phyloP scores from a whole-genome alignment of 2,888 invertebrate genomes.

The Eupithecia inturbata region DNA sequence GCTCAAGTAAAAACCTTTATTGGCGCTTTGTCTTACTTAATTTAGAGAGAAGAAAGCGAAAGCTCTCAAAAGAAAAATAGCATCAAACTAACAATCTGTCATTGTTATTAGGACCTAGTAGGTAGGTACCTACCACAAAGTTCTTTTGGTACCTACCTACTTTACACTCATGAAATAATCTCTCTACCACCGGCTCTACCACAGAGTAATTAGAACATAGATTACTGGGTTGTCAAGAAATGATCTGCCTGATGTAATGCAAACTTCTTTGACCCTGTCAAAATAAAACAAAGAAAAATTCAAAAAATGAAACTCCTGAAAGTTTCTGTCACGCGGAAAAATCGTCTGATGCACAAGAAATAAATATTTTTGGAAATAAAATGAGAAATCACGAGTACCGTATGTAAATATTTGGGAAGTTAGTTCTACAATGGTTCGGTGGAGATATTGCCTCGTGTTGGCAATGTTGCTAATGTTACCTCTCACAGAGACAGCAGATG shows the following conservation, averaged over 20 bases:
- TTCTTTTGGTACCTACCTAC: no score
- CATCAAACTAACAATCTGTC: neutral
- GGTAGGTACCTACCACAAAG: no score
- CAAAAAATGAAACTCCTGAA: slow-evolving; percentile 69
- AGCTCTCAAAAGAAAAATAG: neutral
- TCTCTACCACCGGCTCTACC: neutral
- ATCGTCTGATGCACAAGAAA: slow-evolving; percentile 49
- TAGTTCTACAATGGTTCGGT: slow-evolving; percentile 69
- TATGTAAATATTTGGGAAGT: slow-evolving; percentile 49
- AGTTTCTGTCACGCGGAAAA: slow-evolving; percentile 64
- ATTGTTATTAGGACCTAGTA: neutral
- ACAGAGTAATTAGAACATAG: neutral
- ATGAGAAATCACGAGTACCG: slow-evolving; percentile 75
- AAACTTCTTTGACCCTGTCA: slow-evolving; percentile 32
- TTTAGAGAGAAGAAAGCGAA: neutral
- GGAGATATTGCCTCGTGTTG: slow-evolving; percentile 68
- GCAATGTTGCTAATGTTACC: slow-evolving; percentile 69
- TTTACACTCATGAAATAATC: neutral
- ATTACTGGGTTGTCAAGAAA: neutral
- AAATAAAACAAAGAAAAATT: slow-evolving; percentile 65
- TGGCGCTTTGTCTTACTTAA: neutral
- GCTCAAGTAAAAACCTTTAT: neutral
- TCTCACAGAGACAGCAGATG: slow-evolving; percentile 54
- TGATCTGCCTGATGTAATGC: neutral
- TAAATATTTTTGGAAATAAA: slow-evolving; percentile 63